A percentile compares a stretch with the other conserved stretches of the same genome.
These are phyloP conservation scores for Drosophila kanekoi DNA, from an alignment of 2,888 invertebrate species.

Conservation along the genomic window DNA sequence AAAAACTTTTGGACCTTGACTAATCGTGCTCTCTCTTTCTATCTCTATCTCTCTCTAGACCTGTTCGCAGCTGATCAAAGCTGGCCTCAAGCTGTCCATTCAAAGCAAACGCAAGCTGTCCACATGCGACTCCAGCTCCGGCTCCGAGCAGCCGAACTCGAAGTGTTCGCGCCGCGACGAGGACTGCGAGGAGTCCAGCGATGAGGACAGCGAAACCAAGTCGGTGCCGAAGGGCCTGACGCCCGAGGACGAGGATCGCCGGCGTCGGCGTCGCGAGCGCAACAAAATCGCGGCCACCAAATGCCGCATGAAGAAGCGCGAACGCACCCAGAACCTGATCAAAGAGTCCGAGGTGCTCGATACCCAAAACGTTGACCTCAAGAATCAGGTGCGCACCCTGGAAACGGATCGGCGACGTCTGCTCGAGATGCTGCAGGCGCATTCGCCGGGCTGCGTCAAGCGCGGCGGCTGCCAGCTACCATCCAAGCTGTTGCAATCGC, in stretches of 20 bases:
- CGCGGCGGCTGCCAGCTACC: constrained; percentile 82
- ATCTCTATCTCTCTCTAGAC: constrained; percentile 86
- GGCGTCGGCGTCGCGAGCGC: constrained; percentile 93
- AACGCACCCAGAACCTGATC: constrained; percentile 93
- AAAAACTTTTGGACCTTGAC: constrained; percentile 69
- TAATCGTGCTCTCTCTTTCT: constrained; percentile 13
- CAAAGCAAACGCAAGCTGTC: constrained; percentile 94
- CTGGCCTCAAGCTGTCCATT: constrained; percentile 94
- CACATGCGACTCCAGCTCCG: constrained; percentile 87
- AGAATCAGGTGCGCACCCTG: constrained; percentile 92
- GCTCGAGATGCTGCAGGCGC: constrained; percentile 91
- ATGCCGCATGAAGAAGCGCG: constrained; percentile 96
- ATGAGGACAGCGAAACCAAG: constrained; percentile 87
- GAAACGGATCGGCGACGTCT: constrained; percentile 92
- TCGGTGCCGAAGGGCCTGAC: constrained; percentile 88
- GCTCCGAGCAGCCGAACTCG: constrained; percentile 85
- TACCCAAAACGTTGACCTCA: constrained; percentile 93
- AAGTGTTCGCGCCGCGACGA: constrained; percentile 84
- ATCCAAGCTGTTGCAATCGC: constrained; percentile 82
- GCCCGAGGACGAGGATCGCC: constrained; percentile 95
- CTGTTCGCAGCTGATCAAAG: constrained; percentile 96
- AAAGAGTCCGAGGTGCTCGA: constrained; percentile 94
- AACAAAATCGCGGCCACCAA: constrained; percentile 98
- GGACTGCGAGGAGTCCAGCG: constrained; percentile 84
- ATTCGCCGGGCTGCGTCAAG: constrained; percentile 89